Evolutionary conservation across 1,140 invertebrate species (phyloP).

Genomic region (Battus philenor): DNA sequence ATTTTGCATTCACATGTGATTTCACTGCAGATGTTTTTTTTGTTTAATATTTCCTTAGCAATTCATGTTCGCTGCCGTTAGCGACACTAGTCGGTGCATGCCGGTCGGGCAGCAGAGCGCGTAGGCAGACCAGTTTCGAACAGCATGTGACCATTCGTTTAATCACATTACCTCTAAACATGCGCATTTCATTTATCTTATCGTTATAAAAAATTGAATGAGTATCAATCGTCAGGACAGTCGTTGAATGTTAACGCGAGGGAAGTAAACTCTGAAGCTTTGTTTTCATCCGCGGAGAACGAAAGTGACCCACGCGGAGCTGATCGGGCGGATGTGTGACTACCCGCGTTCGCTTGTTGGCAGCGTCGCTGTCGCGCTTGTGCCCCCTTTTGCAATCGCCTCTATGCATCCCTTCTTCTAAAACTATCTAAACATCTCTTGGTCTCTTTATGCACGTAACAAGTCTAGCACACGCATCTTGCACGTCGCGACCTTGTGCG

Average conservation of each 20-base stretch:
- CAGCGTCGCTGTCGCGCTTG: constrained; percentile 5
- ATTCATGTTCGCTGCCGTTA: constrained; percentile 54
- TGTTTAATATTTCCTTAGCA: constrained; percentile 28
- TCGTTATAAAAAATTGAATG: too few species aligned
- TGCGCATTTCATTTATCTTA: constrained; percentile 71
- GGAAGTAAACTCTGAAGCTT: too few species aligned
- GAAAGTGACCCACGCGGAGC: too few species aligned
- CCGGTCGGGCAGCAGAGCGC: constrained; percentile 24
- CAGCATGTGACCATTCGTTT: constrained; percentile 31
- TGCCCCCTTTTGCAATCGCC: constrained; percentile 4
- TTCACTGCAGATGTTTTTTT: constrained; percentile 68
- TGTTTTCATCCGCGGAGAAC: too few species aligned
- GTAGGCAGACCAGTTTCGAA: constrained; percentile 27
- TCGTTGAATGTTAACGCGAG: background rate
- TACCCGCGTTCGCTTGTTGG: background rate
- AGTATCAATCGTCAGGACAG: constrained; percentile 4
- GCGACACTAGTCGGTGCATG: constrained; percentile 38
- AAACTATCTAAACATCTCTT: constrained; percentile 13
- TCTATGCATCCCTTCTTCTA: constrained; percentile 4
- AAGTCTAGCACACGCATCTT: too few species aligned
- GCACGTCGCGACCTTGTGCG: too few species aligned
- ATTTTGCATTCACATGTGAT: constrained; percentile 75
- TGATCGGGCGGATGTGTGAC: too few species aligned
- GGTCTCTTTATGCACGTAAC: constrained; percentile 22
- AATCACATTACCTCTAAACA: constrained; percentile 21